Conservation (phyloP, 2,888 invertebrate species). For the Lepidocyrtoides sp. region DNA sequence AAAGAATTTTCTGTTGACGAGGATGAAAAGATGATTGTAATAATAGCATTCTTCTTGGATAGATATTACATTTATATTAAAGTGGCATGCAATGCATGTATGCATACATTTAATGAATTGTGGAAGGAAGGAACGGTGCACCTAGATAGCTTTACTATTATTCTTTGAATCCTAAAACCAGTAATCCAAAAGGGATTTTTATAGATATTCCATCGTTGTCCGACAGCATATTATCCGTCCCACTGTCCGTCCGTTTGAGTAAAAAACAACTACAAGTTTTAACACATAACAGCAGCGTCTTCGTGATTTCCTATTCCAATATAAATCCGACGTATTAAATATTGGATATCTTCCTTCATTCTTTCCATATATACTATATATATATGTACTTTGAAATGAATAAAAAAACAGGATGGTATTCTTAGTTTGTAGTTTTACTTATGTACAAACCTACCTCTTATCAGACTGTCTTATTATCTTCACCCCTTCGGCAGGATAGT, state of each 20-base stretch:
- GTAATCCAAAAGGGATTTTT: slow-evolving; percentile 47
- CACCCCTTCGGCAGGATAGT: slow-evolving; percentile 12
- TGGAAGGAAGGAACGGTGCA: slow-evolving; percentile 60
- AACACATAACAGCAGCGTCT: not conserved
- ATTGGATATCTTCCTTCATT: not conserved
- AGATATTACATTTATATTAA: not conserved
- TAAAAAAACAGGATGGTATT: not conserved
- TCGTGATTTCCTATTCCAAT: slow-evolving; percentile 14
- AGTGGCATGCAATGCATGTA: not conserved
- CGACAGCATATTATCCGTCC: not conserved
- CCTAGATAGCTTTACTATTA: slow-evolving; percentile 23
- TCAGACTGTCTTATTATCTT: slow-evolving; percentile 43
- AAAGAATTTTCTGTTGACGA: slow-evolving; percentile 26
- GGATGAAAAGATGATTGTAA: slow-evolving; percentile 8
- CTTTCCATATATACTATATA: not conserved
- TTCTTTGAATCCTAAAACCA: slow-evolving; percentile 39
- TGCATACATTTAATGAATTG: slow-evolving; percentile 17
- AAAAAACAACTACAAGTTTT: not conserved
- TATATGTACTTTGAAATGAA: not conserved
- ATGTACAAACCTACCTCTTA: not conserved
- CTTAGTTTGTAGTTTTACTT: not conserved
- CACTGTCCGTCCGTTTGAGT: not conserved
- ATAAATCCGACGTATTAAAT: not conserved
- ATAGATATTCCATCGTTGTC: slow-evolving; percentile 24
- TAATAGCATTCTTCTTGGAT: slow-evolving; percentile 1